Percentiles rank a stretch among this genome's conserved stretches.
Evolutionary conservation across 1,140 invertebrate species (phyloP).

Genomic region (Drosophila mayri): DNA sequence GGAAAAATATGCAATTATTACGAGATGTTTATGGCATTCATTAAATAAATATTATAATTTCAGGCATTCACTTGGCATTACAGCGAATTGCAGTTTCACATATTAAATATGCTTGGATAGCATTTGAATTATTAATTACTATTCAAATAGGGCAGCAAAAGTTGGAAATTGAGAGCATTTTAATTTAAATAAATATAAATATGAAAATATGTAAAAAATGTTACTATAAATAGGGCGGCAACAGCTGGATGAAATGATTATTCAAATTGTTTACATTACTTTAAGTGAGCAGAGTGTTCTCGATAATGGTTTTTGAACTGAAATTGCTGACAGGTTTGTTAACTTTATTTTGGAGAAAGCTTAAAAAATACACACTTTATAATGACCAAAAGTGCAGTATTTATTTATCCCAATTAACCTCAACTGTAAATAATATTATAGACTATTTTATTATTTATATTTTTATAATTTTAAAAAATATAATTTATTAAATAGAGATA

Average conservation of each 20-base stretch:
- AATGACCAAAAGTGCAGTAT: too few relatives aligned
- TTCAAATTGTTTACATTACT: slow-evolving; percentile 9
- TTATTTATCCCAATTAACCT: too few relatives aligned
- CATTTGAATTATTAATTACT: slow-evolving; percentile 80
- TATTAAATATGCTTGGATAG: slow-evolving; percentile 69
- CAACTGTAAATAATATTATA: too few relatives aligned
- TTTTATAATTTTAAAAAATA: too few relatives aligned
- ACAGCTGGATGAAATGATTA: slow-evolving; percentile 10
- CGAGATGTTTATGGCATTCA: slow-evolving; percentile 68
- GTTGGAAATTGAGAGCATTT: slow-evolving; percentile 77
- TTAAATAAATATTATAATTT: slow-evolving; percentile 81
- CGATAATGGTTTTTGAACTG: slow-evolving; percentile 15
- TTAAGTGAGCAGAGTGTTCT: neutral
- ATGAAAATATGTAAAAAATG: slow-evolving; percentile 64
- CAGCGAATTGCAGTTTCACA: slow-evolving; percentile 51
- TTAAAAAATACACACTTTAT: too few relatives aligned
- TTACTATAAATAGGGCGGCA: slow-evolving; percentile 38
- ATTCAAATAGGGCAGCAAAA: slow-evolving; percentile 78
- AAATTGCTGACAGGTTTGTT: neutral
- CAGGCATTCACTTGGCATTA: slow-evolving; percentile 60
- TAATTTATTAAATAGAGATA: too few relatives aligned
- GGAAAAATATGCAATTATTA: slow-evolving; percentile 54
- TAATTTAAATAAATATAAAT: slow-evolving; percentile 77
- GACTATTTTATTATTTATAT: too few relatives aligned
- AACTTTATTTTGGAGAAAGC: neutral